Conservation (phyloP, 2,113 vertebrate species). For the Alaudala cheleensis region DNA sequence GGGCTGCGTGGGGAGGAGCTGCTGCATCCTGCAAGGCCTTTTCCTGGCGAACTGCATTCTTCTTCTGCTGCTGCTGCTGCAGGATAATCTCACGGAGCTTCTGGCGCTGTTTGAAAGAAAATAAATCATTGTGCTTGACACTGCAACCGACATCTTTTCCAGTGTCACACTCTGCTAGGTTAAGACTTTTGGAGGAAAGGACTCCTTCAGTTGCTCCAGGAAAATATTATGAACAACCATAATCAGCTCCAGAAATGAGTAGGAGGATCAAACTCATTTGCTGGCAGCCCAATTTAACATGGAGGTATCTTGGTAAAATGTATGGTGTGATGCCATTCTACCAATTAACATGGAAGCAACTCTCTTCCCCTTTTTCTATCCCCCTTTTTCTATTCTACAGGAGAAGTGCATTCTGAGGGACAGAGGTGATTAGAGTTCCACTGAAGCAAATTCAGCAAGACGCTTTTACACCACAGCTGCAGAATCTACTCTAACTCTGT, state of each 20-base stretch:
- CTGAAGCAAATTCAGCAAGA: neutral
- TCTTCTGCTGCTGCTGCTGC: constrained; percentile 92
- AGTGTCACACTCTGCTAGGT: neutral
- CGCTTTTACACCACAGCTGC: neutral
- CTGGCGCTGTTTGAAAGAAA: constrained; percentile 80
- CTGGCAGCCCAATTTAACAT: neutral
- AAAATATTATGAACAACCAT: neutral
- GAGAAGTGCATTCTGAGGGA: neutral
- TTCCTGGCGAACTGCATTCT: constrained; percentile 86
- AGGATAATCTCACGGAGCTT: constrained; percentile 92
- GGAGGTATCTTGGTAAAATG: neutral
- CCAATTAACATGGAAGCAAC: neutral
- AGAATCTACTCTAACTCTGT: neutral
- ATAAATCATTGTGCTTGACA: neutral
- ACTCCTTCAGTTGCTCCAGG: neutral
- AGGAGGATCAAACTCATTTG: neutral
- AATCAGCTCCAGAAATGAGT: neutral
- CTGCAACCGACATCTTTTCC: neutral
- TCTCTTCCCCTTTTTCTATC: neutral
- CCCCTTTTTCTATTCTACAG: neutral
- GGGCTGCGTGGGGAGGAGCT: constrained; percentile 61
- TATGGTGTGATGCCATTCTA: neutral
- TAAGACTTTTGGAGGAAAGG: neutral
- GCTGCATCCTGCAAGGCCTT: constrained; percentile 80
- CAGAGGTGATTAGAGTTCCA: neutral